Evolutionary conservation across 2,888 invertebrate species (phyloP).

Genomic region (Ecliptopera silaceata): DNA sequence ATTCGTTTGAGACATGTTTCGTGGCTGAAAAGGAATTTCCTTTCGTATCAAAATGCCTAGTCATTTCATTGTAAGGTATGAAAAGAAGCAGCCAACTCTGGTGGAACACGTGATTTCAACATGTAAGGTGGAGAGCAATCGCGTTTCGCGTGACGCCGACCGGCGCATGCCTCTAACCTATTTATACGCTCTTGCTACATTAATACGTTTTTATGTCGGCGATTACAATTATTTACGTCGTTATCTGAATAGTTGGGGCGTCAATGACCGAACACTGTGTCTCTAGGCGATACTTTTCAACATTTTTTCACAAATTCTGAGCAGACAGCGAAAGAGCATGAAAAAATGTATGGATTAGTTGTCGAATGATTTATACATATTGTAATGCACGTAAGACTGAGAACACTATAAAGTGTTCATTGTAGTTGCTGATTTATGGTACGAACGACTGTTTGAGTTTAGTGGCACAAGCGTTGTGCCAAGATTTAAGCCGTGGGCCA

Average conservation of each 20-base stretch:
- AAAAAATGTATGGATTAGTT: constrained; percentile 1
- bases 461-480: constrained; percentile 4
- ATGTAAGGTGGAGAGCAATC: constrained; percentile 11
- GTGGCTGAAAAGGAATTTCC: no score
- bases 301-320: not conserved
- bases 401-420: not conserved
- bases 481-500: constrained; percentile 8
- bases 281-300: not conserved
- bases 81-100: not conserved
- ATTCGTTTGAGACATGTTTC: no score
- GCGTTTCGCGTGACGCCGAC: constrained; percentile 17
- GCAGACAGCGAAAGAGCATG: not conserved
- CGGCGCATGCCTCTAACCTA: constrained; percentile 23
- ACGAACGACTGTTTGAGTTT: not conserved
- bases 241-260: constrained; percentile 28
- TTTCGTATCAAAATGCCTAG: no score
- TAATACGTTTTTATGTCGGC: constrained; percentile 28
- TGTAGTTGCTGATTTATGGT: not conserved
- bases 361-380: not conserved
- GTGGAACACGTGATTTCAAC: constrained; percentile 4
- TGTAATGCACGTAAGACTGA: not conserved
- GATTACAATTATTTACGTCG: constrained; percentile 37
- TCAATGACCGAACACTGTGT: constrained; percentile 31
- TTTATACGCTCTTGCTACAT: constrained; percentile 31
- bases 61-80: no score